Evolutionary conservation across 92 coral and sea anemone genomes (phyloP), one percentile per base, ranked within the genome.

Genomic region (Montipora capitata): DNA sequence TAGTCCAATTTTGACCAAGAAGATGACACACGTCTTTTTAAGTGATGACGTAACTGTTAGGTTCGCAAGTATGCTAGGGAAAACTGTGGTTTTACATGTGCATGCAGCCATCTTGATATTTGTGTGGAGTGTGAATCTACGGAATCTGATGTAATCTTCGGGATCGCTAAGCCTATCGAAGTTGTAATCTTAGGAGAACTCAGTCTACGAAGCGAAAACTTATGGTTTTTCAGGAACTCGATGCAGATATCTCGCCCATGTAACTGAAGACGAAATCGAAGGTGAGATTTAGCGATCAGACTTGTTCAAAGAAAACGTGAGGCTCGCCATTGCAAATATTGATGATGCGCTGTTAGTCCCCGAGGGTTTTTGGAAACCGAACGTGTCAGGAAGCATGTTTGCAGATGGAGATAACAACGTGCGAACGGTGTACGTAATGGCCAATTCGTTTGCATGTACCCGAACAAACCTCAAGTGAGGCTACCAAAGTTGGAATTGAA

Each of bases 241-340:
- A 76, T 52, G 76, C 69, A 2, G 89, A 85, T 74, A 77, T 85
- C 65, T 85, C 51, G 15, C 66, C 10, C 40, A 78, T 16, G 69
- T 87, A 68, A 57, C 81, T 41, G 91, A 87, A 71, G 88, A 56
- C 13, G 62, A 81, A n/a, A 87, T 87, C 35, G 91, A 87, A 14
- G 63, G 62, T 14, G 88, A 87, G 35, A 81, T 81, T 1, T 68
- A 86, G 57, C 3, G 12, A 8, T 27, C 42, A 5, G 72, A 67
- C 13, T 67, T 38, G 45, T 13, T 62, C 3, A 10, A 67, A 35
- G 79, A 87, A 81, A 52, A 16, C 5, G 11, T 80, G 16, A 80
- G 71, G 49, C 41, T 81, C 43, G 73, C 75, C 20, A 27, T 73
- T 16, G 91, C 54, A 17, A 87, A 51, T 49, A 40, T 87, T 9